Percentiles rank a stretch among this genome's conserved stretches.
phyloP scores from a whole-genome alignment of 2,888 invertebrate species.

The Drosophila sordidapex region DNA sequence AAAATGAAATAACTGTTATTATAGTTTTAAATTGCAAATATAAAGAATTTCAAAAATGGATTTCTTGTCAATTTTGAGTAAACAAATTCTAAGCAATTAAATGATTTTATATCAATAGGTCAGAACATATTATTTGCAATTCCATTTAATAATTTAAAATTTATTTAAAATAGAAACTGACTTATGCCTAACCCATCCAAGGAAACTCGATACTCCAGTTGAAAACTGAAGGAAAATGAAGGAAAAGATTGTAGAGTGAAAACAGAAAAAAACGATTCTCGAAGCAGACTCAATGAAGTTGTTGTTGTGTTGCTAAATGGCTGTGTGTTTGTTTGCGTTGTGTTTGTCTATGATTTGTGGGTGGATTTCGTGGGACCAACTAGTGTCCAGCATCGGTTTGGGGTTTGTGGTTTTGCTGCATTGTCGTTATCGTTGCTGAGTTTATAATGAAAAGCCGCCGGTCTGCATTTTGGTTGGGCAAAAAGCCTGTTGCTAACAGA shows the following conservation, averaged over 20 bases:
- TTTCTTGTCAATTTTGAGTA: not conserved
- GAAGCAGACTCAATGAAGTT: conserved; percentile 56
- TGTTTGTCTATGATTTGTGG: conserved; percentile 7
- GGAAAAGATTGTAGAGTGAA: conserved; percentile 6
- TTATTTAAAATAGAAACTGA: not conserved
- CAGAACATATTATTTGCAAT: not conserved
- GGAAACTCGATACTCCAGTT: not conserved
- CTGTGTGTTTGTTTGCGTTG: conserved; percentile 6
- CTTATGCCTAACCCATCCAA: not conserved
- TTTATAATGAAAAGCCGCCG: conserved; percentile 56
- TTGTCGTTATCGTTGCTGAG: conserved; percentile 34
- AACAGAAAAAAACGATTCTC: conserved; percentile 38
- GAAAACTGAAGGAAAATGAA: not conserved
- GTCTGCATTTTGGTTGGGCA: conserved; percentile 22
- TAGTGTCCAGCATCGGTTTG: conserved; percentile 20
- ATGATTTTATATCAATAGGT: not conserved
- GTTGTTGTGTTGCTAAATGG: conserved; percentile 10
- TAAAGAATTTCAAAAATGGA: rapidly evolving
- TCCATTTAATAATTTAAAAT: not conserved
- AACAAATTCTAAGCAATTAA: not conserved
- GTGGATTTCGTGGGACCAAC: conserved; percentile 15
- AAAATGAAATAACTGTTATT: not conserved
- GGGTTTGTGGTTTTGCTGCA: conserved; percentile 36
- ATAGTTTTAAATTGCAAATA: not conserved
- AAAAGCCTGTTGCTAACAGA: conserved; percentile 65